A percentile compares a stretch with the other conserved stretches of the same genome.
Evolutionary conservation across 2,888 invertebrate genomes (phyloP).

Genomic region (Furcula furcula): DNA sequence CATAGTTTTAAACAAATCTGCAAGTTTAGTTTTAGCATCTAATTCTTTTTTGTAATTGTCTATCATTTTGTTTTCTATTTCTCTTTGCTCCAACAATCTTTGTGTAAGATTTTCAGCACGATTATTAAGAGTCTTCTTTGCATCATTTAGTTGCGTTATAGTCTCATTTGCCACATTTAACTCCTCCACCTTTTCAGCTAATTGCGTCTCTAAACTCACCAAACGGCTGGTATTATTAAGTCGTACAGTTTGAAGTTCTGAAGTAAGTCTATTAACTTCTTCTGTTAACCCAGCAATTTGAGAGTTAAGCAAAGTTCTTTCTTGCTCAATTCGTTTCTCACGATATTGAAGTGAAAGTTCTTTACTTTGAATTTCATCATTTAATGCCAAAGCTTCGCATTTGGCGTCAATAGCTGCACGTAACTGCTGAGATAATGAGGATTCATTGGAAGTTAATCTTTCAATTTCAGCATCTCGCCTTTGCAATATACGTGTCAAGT

Average conservation of each 20-base stretch:
- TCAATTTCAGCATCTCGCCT: constrained; percentile 88
- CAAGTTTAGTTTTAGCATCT: constrained; percentile 91
- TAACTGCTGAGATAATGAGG: constrained; percentile 87
- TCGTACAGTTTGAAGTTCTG: constrained; percentile 88
- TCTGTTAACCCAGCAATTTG: constrained; percentile 90
- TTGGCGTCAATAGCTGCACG: constrained; percentile 89
- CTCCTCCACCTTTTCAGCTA: constrained; percentile 91
- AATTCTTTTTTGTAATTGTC: constrained; percentile 90
- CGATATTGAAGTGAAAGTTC: constrained; percentile 90
- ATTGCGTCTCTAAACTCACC: constrained; percentile 87
- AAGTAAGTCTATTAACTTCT: constrained; percentile 89
- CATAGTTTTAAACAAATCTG: constrained; percentile 91
- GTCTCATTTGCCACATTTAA: constrained; percentile 86
- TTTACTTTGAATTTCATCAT: constrained; percentile 91
- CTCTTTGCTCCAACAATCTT: constrained; percentile 87
- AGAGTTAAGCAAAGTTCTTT: constrained; percentile 87
- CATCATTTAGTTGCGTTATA: constrained; percentile 85
- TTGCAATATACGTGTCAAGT: constrained; percentile 86
- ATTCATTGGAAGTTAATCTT: constrained; percentile 85
- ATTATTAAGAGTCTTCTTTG: constrained; percentile 84
- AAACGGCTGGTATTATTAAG: constrained; percentile 85
- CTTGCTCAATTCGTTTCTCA: constrained; percentile 92
- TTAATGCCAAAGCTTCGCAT: constrained; percentile 90
- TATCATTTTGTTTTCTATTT: constrained; percentile 87
- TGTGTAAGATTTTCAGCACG: constrained; percentile 86